Base-by-base conservation (phyloP, 2,888 invertebrate genomes). In the Druceiella hillmani region DNA sequence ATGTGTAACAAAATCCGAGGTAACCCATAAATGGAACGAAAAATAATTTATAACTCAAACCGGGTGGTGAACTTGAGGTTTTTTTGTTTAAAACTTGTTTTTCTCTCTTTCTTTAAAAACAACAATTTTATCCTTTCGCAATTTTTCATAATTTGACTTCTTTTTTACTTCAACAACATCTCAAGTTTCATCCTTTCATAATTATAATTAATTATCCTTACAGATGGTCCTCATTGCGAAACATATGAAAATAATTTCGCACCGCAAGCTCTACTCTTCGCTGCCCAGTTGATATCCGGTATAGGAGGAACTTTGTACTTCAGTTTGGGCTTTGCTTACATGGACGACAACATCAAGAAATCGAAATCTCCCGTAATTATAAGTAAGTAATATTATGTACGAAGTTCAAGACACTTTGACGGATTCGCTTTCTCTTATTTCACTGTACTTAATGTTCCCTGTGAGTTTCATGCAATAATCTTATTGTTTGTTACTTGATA, bases 331-430 rank as follows among this genome's bases (percentile, higher is more conserved):
- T 76, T 81, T 0, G 75, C 83, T 2, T 84, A 84, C 54, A 79
- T 84, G 79, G 84, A 84, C 54, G 84, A 84, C 52, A 84, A 83
- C 52, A 79, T 81, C n/a, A 78, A 81, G 51, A 80, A 79, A 53
- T 79, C 81, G 3, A 81, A 81, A 53, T 81, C 83, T 1, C 82
- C 83, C n/a, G 77, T 78, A 2, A 59, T 83, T 25, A 68, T 83
- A 41, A 82, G 83, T 78, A 58, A 71, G 74, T 66, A 35, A 10
- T 12, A 15, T n/a, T n/a, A n/a, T n/a, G n/a, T n/a, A n/a, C n/a
- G n/a, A n/a, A n/a, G n/a, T n/a, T n/a, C n/a, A n/a, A n/a, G n/a
- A n/a, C n/a, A n/a, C n/a, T n/a, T n/a, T n/a, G n/a, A n/a, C n/a
- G n/a, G n/a, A n/a, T n/a, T n/a, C n/a, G n/a, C n/a, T n/a, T n/a